These are phyloP conservation scores for Boulengeromyrus knoepffleri DNA, from an alignment of 2,113 vertebrate species.

Conservation along the genomic window DNA sequence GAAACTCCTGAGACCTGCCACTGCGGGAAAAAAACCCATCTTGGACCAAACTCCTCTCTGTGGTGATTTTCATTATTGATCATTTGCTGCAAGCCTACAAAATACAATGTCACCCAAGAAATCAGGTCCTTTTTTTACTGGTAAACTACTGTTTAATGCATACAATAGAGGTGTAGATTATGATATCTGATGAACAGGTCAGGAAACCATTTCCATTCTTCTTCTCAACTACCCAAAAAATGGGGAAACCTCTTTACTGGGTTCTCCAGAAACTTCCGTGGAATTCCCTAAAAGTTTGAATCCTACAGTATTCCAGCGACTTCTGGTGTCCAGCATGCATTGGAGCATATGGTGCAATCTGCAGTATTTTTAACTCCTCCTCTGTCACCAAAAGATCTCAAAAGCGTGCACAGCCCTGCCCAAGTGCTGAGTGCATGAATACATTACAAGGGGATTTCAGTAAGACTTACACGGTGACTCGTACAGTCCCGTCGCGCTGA, in stretches of 20 bases:
- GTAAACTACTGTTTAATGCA: neutral
- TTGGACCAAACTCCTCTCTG: neutral
- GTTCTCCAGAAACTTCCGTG: neutral
- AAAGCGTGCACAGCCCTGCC: neutral
- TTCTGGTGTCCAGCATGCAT: neutral
- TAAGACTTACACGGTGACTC: neutral
- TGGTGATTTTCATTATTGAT: neutral
- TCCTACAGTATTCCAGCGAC: neutral
- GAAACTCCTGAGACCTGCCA: neutral
- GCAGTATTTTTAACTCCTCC: neutral
- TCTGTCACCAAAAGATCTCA: neutral
- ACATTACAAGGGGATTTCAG: neutral
- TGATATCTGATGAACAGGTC: neutral
- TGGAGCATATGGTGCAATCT: neutral
- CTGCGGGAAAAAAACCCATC: neutral
- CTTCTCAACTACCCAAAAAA: neutral
- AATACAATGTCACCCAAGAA: neutral
- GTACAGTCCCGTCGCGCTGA: neutral
- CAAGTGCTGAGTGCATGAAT: neutral
- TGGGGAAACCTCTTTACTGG: neutral
- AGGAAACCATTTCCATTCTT: neutral
- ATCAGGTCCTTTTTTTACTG: neutral
- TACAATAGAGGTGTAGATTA: neutral
- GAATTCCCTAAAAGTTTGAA: neutral
- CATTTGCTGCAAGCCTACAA: neutral